Base-by-base conservation (phyloP, 2,113 vertebrate species). In the Ursus arctos region DNA sequence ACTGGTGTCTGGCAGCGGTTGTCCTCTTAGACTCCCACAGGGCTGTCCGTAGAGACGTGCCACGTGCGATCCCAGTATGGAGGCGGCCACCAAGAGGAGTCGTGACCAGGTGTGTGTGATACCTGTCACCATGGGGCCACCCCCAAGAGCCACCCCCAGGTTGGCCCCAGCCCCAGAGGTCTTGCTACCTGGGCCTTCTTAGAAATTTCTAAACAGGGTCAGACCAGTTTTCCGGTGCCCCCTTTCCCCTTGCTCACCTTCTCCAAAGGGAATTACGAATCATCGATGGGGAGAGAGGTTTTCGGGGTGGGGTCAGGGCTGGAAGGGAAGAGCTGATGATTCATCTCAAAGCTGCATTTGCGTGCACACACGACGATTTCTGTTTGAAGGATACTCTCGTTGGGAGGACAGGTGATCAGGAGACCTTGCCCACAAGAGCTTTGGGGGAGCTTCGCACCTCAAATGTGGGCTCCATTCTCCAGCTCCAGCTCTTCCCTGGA, bases 21-120 rank as follows among this genome's bases (percentile, higher is more conserved):
- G 13, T 61, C 40, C 59, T 86, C 28, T 61, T 18, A 47, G 36
- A 57, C 10, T 24, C 40, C 33, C 13, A 6, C 36, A 65, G 24
- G 28, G 13, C n/a, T 7, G 2, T 18, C 81, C 24, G n/a, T 0
- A 0, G 13, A 72, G 53, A 33, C 4, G 10, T 4, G 40, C 40
- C 33, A 0, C 6, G 2, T 14, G 19, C 19, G 40, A 79, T 19
- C 71, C 63, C 74, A 16, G 31, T 4, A 3, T 21, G 10, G 8
- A 19, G 53, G 53, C 43, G 13, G 9, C 24, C 24, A 4, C n/a
- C 67, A 21, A 18, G 13, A 28, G 47, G 9, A 43, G 57, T 16
- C 71, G 26, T 4, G 36, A 22, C 80, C 22, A 84, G 33, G 22
- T 26, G 10, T 33, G 8, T 53, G n/a, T 9, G 6, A 59, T 31